Conservation (phyloP, 2,888 invertebrate genomes). For the Drosophila leonis region DNA sequence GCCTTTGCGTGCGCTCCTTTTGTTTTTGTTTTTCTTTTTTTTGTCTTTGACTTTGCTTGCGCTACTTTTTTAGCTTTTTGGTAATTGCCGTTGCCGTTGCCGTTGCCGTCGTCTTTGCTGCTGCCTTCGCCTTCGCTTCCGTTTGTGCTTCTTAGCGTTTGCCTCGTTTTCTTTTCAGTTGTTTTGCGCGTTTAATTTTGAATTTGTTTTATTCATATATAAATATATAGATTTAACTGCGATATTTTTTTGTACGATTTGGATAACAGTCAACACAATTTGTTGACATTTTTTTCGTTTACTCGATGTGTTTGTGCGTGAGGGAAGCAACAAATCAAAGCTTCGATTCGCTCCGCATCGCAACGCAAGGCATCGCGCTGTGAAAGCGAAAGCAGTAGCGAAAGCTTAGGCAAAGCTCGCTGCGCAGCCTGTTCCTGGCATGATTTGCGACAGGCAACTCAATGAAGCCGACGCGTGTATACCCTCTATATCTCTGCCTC, state of each 20-base stretch:
- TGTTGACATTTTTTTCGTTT: slow-evolving; percentile 31
- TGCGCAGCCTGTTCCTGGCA: slow-evolving; percentile 4
- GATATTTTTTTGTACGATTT: slow-evolving; percentile 22
- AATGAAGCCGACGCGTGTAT: neutral
- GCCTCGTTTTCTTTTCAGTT: neutral
- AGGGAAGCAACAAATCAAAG: slow-evolving; percentile 17
- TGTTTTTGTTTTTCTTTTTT: neutral
- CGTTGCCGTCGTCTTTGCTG: neutral
- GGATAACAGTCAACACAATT: slow-evolving; percentile 28
- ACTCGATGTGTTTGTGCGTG: neutral
- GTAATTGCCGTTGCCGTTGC: neutral
- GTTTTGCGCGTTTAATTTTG: slow-evolving; percentile 33
- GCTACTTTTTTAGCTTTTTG: neutral
- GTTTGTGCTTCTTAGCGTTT: neutral
- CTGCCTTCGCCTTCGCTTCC: neutral
- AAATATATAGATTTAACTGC: neutral
- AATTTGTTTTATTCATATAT: slow-evolving; percentile 29
- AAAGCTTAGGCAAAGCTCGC: slow-evolving; percentile 21
- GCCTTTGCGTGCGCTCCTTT: neutral
- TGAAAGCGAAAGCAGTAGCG: neutral
- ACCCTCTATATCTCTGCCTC: neutral
- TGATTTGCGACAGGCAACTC: neutral
- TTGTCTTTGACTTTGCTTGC: neutral
- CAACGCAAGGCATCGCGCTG: neutral
- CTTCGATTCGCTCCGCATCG: slow-evolving; percentile 1